These are phyloP conservation scores for Alloscopus bannaensis DNA, from an alignment of 2,888 invertebrate genomes.

Conservation along the genomic window DNA sequence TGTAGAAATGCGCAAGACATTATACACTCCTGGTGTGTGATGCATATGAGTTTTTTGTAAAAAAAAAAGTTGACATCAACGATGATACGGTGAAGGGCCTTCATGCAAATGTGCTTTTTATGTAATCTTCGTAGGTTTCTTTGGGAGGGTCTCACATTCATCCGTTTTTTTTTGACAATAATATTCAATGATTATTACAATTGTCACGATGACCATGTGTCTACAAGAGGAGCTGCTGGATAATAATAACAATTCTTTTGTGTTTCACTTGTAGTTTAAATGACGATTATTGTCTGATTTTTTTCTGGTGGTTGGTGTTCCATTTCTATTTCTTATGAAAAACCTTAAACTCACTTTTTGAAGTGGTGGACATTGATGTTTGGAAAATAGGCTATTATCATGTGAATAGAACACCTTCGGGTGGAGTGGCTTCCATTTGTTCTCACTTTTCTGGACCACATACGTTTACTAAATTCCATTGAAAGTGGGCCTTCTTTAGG, in stretches of 20 bases:
- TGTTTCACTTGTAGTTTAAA: conserved; percentile 12
- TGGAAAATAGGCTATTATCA: conserved; percentile 20
- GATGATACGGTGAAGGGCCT: conserved; percentile 4
- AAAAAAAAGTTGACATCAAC: conserved; percentile 22
- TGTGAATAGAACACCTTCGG: conserved; percentile 40
- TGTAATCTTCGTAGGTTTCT: conserved; percentile 22
- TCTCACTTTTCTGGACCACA: conserved; percentile 31
- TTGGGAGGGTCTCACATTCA: conserved; percentile 54
- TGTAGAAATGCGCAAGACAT: neutral
- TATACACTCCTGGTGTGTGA: neutral
- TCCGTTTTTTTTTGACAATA: conserved; percentile 30
- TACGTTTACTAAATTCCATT: conserved; percentile 23
- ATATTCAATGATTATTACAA: conserved; percentile 54
- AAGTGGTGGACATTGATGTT: conserved; percentile 14
- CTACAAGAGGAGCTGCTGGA: conserved; percentile 32
- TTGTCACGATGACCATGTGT: conserved; percentile 54
- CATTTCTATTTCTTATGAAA: conserved; percentile 10
- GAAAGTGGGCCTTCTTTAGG: neutral
- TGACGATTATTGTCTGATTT: conserved; percentile 26
- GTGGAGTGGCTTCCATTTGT: conserved; percentile 46
- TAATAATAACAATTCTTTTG: conserved; percentile 46
- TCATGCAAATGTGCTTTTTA: neutral
- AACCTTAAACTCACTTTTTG: neutral
- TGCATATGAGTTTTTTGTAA: conserved; percentile 18
- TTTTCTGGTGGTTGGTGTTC: conserved; percentile 27